Base-by-base conservation (phyloP, 35 echinoderm and acorn worm species). In the Apostichopus californicus region DNA sequence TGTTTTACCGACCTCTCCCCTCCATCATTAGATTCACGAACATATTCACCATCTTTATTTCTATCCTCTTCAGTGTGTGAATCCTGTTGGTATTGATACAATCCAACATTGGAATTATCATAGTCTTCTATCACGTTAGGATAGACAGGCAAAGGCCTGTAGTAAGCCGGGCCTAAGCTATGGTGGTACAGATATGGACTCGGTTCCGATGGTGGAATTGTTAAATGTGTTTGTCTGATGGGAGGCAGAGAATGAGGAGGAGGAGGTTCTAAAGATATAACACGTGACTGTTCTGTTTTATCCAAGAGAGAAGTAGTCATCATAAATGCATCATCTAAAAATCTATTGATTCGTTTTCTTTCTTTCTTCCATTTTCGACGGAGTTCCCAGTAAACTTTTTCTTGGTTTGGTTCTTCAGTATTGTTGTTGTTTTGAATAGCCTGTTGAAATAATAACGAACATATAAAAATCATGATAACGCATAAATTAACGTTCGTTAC, bases 271-370 rank as follows among this genome's bases (percentile, higher is more conserved):
- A 56, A 11, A 52, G 10, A 55, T 7, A 9, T 53, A 26, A 11
- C 28, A 4, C 55, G 81, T 58, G 8, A 59, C 6, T 73, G 71
- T 6, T 85, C n/a, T n/a, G 81, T 21, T 54, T 18, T 85, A 85
- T 85, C 81, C 14, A 85, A 85, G 18, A 85, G 20, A 22, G 55
- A 85, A 8, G 55, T 85, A 8, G 81, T 85, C 81, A 85, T 85
- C 14, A 6, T 13, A 85, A 85, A 85, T 5, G 81, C 54, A 10
- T 85, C 81, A 52, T 85, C 81, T 85, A 85, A 59, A 15, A 85
- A 85, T 85, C 58, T 85, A 59, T 58, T 85, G 12, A 85, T n/a
- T 58, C 81, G 81, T 59, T 85, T 85, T 61, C 81, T 5, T 85
- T 58, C 81, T 58, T 85, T 85, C 58, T 58, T 57, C 81, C 81